phyloP scores from a whole-genome alignment of 2,113 vertebrate genomes.

The Agapornis roseicollis region DNA sequence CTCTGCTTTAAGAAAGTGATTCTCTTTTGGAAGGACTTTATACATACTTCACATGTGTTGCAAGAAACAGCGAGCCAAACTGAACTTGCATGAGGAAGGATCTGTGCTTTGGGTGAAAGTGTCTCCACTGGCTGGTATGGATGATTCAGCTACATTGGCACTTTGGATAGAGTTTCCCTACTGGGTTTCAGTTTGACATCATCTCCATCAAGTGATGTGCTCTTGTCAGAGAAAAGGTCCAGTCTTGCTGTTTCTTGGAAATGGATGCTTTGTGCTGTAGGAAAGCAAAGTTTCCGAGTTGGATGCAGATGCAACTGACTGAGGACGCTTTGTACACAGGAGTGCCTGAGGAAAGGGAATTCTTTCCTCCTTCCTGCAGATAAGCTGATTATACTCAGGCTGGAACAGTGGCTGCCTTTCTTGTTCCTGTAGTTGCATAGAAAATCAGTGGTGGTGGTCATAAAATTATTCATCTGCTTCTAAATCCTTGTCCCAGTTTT shows the following conservation, averaged over 20 bases:
- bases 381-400: conserved; percentile 11
- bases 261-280: background rate
- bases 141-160: background rate
- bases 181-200: background rate
- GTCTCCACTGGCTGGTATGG: background rate
- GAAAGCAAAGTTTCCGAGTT: background rate
- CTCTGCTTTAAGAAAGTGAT: background rate
- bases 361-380: background rate
- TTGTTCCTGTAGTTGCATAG: conserved; percentile 17
- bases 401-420: background rate
- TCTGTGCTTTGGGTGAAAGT: background rate
- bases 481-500: background rate
- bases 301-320: background rate
- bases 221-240: background rate
- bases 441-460: background rate
- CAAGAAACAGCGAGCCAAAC: background rate
- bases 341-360: background rate
- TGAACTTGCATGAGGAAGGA: background rate
- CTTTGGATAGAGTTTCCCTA: background rate
- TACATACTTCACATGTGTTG: background rate
- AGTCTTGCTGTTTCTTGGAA: background rate
- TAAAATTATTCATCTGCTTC: conserved; percentile 27
- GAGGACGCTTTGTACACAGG: background rate
- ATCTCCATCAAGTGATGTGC: background rate
- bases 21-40: background rate